A percentile compares a stretch with the other conserved stretches of the same genome.
phyloP scores from a whole-genome alignment of 2,797 vertebrate genomes.

The Takifugu rubripes region DNA sequence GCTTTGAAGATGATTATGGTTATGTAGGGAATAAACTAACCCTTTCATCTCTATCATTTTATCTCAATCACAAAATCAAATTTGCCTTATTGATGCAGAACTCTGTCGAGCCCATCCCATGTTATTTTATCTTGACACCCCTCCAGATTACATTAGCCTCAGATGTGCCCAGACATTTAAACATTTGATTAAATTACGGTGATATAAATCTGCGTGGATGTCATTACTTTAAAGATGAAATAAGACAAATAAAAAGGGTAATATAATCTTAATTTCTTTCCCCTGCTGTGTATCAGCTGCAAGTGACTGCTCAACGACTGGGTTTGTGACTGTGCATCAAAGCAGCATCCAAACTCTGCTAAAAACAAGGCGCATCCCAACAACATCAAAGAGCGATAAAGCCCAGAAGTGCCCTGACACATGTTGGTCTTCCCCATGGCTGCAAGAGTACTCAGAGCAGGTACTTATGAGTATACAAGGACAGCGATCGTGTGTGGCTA shows the following conservation, averaged over 20 bases:
- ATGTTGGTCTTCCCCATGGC: constrained; percentile 33
- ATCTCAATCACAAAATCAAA: constrained; percentile 23
- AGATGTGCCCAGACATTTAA: constrained; percentile 26
- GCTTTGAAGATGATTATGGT: no score
- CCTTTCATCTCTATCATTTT: neutral
- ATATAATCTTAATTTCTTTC: constrained; percentile 30
- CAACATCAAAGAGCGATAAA: constrained; percentile 13
- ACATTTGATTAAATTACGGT: constrained; percentile 50
- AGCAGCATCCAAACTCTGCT: constrained; percentile 19
- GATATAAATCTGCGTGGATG: constrained; percentile 43
- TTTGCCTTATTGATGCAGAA: constrained; percentile 11
- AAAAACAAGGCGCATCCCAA: constrained; percentile 14
- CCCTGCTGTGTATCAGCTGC: constrained; percentile 31
- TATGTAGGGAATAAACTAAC: no score
- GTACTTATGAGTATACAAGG: neutral
- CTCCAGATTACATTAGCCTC: constrained; percentile 30
- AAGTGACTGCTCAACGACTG: constrained; percentile 29
- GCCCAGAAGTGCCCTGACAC: constrained; percentile 22
- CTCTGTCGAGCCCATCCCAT: constrained; percentile 26
- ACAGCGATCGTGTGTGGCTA: neutral
- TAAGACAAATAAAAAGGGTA: constrained; percentile 24
- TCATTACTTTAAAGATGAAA: constrained; percentile 13
- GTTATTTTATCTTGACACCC: constrained; percentile 26
- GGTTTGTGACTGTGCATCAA: constrained; percentile 30
- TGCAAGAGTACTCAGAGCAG: constrained; percentile 40